Percentiles rank a stretch among this genome's conserved stretches.
Conservation (phyloP, 2,113 vertebrate species). For the Bucco capensis region DNA sequence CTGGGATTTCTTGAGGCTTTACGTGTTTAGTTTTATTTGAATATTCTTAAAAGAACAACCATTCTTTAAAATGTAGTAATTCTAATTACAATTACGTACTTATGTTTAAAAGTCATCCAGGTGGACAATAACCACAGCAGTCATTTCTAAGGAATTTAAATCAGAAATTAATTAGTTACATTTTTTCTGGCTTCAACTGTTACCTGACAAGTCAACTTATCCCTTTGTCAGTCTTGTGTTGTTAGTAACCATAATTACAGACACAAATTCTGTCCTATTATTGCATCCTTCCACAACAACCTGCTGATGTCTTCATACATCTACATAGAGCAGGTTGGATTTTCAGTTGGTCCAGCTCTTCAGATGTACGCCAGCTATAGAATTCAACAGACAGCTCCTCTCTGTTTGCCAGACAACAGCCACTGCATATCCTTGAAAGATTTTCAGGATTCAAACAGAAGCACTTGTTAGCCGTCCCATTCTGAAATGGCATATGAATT, state of each 20-base stretch:
- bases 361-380: neutral
- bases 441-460: neutral
- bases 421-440: neutral
- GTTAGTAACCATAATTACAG: neutral
- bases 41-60: neutral
- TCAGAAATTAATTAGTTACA: neutral
- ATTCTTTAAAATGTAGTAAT: neutral
- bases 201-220: neutral
- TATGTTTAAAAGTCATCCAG: neutral
- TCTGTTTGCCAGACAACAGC: neutral
- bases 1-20: neutral
- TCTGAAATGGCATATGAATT: slow-evolving; percentile 3
- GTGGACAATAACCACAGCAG: neutral
- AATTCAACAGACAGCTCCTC: neutral
- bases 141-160: neutral
- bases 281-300: neutral
- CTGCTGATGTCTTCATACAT: neutral
- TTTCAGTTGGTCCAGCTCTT: neutral
- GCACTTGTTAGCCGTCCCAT: neutral
- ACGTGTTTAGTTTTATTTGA: neutral
- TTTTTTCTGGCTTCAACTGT: neutral
- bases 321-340: neutral
- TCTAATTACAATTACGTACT: neutral
- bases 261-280: neutral
- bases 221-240: neutral